phyloP scores from a whole-genome alignment of 64 coral and sea anemone species.

The Platygyra sinensis region DNA sequence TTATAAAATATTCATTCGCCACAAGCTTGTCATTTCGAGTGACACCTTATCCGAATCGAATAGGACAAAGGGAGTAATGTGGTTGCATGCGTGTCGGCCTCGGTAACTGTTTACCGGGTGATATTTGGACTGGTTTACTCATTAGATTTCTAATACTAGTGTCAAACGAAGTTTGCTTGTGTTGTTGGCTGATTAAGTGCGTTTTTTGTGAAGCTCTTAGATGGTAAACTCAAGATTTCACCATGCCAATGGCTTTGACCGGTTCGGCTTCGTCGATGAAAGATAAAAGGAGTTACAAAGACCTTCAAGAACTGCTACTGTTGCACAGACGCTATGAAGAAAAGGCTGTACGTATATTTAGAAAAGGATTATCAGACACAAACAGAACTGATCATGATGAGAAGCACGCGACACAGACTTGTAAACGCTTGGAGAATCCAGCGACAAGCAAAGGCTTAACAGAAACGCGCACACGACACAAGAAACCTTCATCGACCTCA shows the following conservation, averaged over 20 bases:
- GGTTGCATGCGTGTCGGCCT: not conserved
- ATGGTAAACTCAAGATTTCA: not conserved
- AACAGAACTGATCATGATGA: not conserved
- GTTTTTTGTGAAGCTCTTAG: not conserved
- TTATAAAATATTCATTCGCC: constrained; percentile 39
- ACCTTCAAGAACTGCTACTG: constrained; percentile 14
- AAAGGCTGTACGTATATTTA: constrained; percentile 41
- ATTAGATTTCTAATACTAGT: not conserved
- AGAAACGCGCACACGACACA: not conserved
- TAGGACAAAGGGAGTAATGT: not conserved
- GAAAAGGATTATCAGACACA: constrained; percentile 33
- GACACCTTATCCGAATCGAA: constrained; percentile 2
- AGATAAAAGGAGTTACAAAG: constrained; percentile 37
- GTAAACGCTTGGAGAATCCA: no score
- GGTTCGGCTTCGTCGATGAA: not conserved
- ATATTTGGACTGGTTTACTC: constrained; percentile 2
- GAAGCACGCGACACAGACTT: not conserved
- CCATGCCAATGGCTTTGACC: constrained; percentile 18
- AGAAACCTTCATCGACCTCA: not conserved
- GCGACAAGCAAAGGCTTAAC: not conserved
- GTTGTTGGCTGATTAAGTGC: not conserved
- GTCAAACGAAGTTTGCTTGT: not conserved
- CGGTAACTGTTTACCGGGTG: not conserved
- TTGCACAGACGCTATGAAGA: constrained; percentile 50
- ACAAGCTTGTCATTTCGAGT: not conserved